These are phyloP conservation scores for Cichladusa arquata DNA, from an alignment of 2,113 vertebrate species.

Conservation along the genomic window DNA sequence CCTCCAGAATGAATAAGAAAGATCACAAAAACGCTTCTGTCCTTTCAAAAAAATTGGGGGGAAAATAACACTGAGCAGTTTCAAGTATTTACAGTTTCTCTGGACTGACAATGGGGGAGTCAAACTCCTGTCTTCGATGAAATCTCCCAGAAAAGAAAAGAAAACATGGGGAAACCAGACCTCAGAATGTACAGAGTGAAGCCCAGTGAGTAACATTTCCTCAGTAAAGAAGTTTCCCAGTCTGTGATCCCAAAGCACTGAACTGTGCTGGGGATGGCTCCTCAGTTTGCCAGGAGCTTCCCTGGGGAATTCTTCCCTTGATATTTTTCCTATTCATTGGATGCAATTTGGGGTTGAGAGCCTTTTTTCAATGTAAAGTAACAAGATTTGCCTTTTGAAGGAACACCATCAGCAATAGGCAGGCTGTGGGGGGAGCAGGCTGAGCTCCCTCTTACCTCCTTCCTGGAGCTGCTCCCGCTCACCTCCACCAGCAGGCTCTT, in stretches of 20 bases:
- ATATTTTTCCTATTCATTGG: neutral
- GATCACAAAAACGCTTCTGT: neutral
- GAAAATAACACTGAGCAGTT: fast-evolving
- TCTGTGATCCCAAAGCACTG: neutral
- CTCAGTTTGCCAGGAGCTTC: neutral
- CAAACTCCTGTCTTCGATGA: neutral
- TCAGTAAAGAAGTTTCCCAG: neutral
- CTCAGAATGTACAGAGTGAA: neutral
- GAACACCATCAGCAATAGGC: neutral
- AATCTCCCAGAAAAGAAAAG: neutral
- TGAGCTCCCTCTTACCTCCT: neutral
- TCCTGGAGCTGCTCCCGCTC: neutral
- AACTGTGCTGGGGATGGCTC: neutral
- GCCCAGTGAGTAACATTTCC: neutral
- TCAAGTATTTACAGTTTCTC: neutral
- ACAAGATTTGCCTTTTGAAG: neutral
- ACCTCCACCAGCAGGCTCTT: conserved; percentile 52
- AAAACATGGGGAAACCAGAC: neutral
- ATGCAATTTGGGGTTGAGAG: neutral
- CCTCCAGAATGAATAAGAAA: neutral
- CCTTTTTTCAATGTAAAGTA: neutral
- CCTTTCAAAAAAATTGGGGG: neutral
- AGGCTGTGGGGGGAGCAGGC: neutral
- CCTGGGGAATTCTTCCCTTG: fast-evolving
- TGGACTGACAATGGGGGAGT: neutral